Evolutionary conservation across 2,797 vertebrate genomes (phyloP), one percentile per base, ranked within the genome.

Genomic region (Silurus aristotelis): DNA sequence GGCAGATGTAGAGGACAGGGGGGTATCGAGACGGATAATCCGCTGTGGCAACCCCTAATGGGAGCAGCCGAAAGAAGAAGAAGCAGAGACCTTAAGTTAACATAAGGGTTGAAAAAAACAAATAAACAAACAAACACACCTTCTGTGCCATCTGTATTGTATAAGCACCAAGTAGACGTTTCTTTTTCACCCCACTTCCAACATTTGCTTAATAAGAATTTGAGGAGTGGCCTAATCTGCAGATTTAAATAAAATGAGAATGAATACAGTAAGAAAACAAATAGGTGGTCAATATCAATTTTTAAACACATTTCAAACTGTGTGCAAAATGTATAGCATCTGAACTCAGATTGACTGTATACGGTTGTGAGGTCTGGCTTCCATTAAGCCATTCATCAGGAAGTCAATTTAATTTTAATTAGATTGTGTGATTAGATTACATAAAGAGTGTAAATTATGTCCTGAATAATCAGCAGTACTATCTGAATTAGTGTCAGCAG

Each of bases 341-440:
- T 73, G 22, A 73, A 22, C 15, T 25, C 71, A 52, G 5, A 52
- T 73, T 6, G 9, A 52, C 55, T 27, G 14, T 75, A 55, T 55
- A 73, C 7, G 14, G 10, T 52, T n/a, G 13, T n/a, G 22, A 25
- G 22, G 71, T 76, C 55, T 76, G 25, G n/a, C 3, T 72, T 70
- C 27, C 8, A 20, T 10, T 58, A 20, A 76, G 55, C 25, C 25
- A 61, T 78, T 78, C 56, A 60, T 61, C 56, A 43, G 10, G 27
- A 38, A 43, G 14, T 46, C 6, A n/a, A 61, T 20, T 79, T 43
- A n/a, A 61, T 20, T 63, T 43, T 13, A 80, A 5, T 80, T 19
- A 66, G 43, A 66, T 66, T 52, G 61, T 66, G 43, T 64, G 38
- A 80, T 80, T 64, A 61, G 31, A 61, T 78, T 61, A 38, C 17